phyloP scores from a whole-genome alignment of 2,888 invertebrate genomes.

The Dicranocentrus wangi region DNA sequence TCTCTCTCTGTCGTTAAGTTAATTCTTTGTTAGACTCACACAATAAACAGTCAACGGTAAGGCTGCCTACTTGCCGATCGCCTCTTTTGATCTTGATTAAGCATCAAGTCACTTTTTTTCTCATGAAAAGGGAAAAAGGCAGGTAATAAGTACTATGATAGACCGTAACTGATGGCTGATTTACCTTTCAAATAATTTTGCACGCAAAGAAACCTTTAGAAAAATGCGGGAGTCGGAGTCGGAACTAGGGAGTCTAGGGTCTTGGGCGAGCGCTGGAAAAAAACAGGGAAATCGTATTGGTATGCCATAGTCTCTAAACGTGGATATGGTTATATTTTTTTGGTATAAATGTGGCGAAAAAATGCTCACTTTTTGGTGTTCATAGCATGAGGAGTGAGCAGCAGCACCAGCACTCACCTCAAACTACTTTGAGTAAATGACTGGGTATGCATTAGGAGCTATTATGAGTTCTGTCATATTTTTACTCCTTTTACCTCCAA shows the following conservation, averaged over 20 bases:
- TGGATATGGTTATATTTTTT: too few relatives aligned
- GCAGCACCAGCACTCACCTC: not conserved
- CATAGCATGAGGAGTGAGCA: not conserved
- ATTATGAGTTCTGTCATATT: constrained; percentile 44
- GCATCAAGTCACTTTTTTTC: constrained; percentile 60
- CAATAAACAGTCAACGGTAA: not conserved
- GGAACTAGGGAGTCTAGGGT: too few relatives aligned
- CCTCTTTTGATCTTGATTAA: constrained; percentile 67
- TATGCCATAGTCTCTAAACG: too few relatives aligned
- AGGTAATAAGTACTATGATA: constrained; percentile 55
- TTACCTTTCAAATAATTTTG: constrained; percentile 64
- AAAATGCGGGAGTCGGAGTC: too few relatives aligned
- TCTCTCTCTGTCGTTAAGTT: not conserved
- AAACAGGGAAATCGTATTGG: too few relatives aligned
- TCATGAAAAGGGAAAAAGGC: constrained; percentile 57
- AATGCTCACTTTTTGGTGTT: too few relatives aligned
- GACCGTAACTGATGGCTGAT: constrained; percentile 65
- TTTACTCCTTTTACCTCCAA: constrained; percentile 18
- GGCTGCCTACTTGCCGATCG: not conserved
- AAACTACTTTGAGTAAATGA: not conserved
- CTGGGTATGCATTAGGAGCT: constrained; percentile 40
- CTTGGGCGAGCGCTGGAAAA: not conserved
- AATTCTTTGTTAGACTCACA: not conserved
- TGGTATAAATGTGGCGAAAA: too few relatives aligned
- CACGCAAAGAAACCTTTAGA: constrained; percentile 66